Evolutionary conservation across 2,888 invertebrate genomes (phyloP).

Genomic region (Euphydryas editha): DNA sequence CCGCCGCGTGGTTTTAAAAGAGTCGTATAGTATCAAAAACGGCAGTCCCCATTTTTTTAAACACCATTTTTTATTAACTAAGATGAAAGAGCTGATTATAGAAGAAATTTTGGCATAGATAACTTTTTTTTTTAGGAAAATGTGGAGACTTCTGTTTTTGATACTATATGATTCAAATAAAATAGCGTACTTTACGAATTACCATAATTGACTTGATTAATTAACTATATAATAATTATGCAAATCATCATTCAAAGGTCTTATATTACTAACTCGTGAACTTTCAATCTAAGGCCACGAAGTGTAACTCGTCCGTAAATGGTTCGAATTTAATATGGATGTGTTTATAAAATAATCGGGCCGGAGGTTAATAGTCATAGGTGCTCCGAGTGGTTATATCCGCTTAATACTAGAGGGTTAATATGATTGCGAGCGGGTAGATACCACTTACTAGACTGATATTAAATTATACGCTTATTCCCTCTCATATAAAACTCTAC

Average conservation of each 20-base stretch:
- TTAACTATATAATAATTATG: neutral
- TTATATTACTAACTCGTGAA: conserved; percentile 11
- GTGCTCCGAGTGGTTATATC: conserved; percentile 39
- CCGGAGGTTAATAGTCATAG: conserved; percentile 32
- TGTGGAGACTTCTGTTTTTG: too few species aligned
- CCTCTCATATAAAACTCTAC: neutral
- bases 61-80: too few species aligned
- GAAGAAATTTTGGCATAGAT: too few species aligned
- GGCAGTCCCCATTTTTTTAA: too few species aligned
- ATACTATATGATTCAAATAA: too few species aligned
- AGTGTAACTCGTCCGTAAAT: conserved; percentile 28
- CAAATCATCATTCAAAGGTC: neutral
- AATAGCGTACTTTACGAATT: too few species aligned
- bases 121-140: too few species aligned
- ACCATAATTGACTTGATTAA: too few species aligned
- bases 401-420: conserved; percentile 39
- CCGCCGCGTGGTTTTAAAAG: too few species aligned
- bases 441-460: conserved; percentile 36
- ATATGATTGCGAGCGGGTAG: conserved; percentile 38
- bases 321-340: conserved; percentile 35
- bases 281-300: conserved; percentile 6
- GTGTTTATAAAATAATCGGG: conserved; percentile 37
- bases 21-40: too few species aligned
- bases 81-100: too few species aligned
- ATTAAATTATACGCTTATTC: conserved; percentile 34